Evolutionary conservation across 2,888 invertebrate species (phyloP), one percentile per base, ranked within the genome.

Genomic region (Tipula lateralis): DNA sequence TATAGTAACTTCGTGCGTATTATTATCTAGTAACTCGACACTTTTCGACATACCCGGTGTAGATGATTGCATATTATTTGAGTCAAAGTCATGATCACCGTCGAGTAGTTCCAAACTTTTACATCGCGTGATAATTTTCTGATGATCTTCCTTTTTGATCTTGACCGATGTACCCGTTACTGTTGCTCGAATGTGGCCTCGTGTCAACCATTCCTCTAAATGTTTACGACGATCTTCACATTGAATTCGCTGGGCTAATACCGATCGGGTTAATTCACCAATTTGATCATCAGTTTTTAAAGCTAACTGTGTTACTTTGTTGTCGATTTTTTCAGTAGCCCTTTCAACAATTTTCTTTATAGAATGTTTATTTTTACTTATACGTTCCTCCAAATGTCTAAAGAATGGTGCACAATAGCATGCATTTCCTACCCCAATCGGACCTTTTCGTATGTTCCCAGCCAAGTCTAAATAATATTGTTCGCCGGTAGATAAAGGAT

Each of bases 391-490:
- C 90, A 98, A 94, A 87, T 96, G 96, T 86, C 95, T 93, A 88
- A 98, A 95, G 89, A 97, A 94, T 0, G 98, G 98, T 0, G 96
- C 96, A 89, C 98, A 98, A 88, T 96, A 97, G 89, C 97, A 97
- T 0, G 96, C 96, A 89, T 97, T 96, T 0, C 97, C 97, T 1
- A 96, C 95, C 0, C 98, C 97, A n/a, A 97, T 94, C 0, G 98
- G 98, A 0, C 98, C 98, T 91, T 98, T 98, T 87, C 96, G 94
- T 86, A 98, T 96, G 88, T 98, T 97, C 1, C 98, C 98, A 13
- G 97, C 97, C 86, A 99, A 92, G 89, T 98, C 98, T 87, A 98
- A 91, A 90, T 95, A 99, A 90, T 98, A 98, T 89, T 98, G 97
- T 90, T 97, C 97, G 85, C 98, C 98, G 87, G 94, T 94, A 87